Conservation (phyloP, 2,113 vertebrate genomes). For the Thamnaconus septentrionalis region DNA sequence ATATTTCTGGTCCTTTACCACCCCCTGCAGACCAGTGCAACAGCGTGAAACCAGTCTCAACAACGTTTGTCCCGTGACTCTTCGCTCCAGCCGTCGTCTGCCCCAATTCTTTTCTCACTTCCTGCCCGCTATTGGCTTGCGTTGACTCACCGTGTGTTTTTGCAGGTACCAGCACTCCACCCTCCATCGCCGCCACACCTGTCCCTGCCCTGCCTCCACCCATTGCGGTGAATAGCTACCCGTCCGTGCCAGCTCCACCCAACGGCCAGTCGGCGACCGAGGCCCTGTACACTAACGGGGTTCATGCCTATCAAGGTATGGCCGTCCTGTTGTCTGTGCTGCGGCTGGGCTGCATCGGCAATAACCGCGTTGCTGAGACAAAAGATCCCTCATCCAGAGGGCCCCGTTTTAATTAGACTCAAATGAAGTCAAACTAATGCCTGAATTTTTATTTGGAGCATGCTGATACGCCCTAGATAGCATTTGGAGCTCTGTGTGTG, state of each 20-base stretch:
- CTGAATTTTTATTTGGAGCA: conserved; percentile 30
- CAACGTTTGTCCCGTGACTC: not conserved
- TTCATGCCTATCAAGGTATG: conserved; percentile 87
- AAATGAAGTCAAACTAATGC: conserved; percentile 31
- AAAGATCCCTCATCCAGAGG: conserved; percentile 9
- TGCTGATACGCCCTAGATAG: conserved; percentile 34
- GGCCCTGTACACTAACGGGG: conserved; percentile 85
- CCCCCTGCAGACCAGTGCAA: not conserved
- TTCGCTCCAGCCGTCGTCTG: no score
- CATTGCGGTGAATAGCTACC: conserved; percentile 84
- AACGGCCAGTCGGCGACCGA: conserved; percentile 84
- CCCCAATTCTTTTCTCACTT: no score
- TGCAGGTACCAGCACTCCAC: conserved; percentile 87
- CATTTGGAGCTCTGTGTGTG: conserved; percentile 10
- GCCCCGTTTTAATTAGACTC: conserved; percentile 13
- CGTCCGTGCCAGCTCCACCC: conserved; percentile 80
- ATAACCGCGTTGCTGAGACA: not conserved
- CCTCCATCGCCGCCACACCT: conserved; percentile 85
- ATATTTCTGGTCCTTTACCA: not conserved
- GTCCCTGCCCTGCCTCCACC: conserved; percentile 84
- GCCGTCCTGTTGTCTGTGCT: no score
- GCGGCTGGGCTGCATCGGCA: not conserved
- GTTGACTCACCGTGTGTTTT: not conserved
- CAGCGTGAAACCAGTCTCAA: not conserved
- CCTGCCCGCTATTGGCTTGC: no score